These are phyloP conservation scores for Bhutanitis thaidina DNA, from an alignment of 2,888 invertebrate species.

Conservation along the genomic window DNA sequence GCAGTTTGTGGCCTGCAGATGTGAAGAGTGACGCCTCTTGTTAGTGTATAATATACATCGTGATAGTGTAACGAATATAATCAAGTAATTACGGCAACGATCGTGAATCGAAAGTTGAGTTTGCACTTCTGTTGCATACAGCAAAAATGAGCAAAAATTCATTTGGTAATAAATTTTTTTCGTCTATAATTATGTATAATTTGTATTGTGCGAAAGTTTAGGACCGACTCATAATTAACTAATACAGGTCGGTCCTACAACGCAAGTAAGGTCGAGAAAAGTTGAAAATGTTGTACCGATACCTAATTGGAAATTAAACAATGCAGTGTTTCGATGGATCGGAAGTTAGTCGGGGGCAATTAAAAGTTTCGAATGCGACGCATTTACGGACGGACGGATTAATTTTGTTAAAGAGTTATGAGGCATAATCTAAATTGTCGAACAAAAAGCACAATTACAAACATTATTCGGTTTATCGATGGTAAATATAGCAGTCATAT, in stretches of 20 bases:
- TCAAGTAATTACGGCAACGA: no score
- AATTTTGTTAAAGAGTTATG: conserved; percentile 11
- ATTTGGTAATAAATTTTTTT: no score
- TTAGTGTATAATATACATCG: no score
- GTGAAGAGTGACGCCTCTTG: no score
- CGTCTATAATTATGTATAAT: no score
- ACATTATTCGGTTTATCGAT: no score
- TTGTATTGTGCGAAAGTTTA: not conserved
- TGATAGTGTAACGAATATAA: no score
- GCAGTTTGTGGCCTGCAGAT: no score
- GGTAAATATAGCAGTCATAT: no score
- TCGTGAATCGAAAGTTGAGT: no score
- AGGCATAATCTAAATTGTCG: conserved; percentile 3
- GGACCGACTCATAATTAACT: not conserved
- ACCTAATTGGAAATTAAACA: conserved; percentile 62
- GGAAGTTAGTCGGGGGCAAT: conserved; percentile 64
- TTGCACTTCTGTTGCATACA: no score
- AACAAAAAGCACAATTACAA: conserved; percentile 7
- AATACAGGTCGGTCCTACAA: not conserved
- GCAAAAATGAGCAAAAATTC: no score
- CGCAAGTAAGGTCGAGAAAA: conserved; percentile 11
- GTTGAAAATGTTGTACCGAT: conserved; percentile 22
- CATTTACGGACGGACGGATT: conserved; percentile 23
- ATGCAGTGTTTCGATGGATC: conserved; percentile 65
- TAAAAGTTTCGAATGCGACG: conserved; percentile 63